Evolutionary conservation across 2,113 vertebrate genomes (phyloP).

Genomic region (Barbus barbus): DNA sequence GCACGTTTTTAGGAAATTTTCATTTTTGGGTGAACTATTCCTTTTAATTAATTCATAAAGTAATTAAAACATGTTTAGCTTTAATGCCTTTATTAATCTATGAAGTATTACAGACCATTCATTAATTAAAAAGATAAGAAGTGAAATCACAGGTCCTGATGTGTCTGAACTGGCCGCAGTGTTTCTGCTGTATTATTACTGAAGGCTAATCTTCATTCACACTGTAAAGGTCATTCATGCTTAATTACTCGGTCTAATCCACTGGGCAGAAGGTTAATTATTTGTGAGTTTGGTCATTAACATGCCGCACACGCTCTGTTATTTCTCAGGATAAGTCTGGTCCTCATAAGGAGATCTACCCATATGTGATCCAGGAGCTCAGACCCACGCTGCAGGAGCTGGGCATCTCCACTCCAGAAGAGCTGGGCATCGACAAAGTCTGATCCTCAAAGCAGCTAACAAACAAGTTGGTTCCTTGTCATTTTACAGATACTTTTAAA

Average conservation of each 20-base stretch:
- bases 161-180: too few species aligned
- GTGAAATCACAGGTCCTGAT: too few species aligned
- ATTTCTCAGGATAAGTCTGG: constrained; percentile 89
- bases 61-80: too few species aligned
- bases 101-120: too few species aligned
- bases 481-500: not conserved
- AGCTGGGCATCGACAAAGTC: constrained; percentile 88
- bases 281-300: not conserved
- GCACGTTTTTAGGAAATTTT: too few species aligned
- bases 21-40: too few species aligned
- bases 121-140: too few species aligned
- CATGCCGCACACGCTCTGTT: not conserved
- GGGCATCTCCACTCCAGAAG: constrained; percentile 96
- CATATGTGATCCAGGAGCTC: constrained; percentile 95
- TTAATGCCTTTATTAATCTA: too few species aligned
- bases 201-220: not conserved
- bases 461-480: not conserved
- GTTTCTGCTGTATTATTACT: not conserved
- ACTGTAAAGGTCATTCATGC: not conserved
- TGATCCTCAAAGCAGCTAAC: constrained; percentile 57
- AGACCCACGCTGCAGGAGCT: constrained; percentile 91
- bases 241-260: not conserved
- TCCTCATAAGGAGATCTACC: constrained; percentile 95
- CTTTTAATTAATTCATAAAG: too few species aligned
- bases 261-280: not conserved